phyloP scores from a whole-genome alignment of 2,888 invertebrate species.

The Dusona sp. region DNA sequence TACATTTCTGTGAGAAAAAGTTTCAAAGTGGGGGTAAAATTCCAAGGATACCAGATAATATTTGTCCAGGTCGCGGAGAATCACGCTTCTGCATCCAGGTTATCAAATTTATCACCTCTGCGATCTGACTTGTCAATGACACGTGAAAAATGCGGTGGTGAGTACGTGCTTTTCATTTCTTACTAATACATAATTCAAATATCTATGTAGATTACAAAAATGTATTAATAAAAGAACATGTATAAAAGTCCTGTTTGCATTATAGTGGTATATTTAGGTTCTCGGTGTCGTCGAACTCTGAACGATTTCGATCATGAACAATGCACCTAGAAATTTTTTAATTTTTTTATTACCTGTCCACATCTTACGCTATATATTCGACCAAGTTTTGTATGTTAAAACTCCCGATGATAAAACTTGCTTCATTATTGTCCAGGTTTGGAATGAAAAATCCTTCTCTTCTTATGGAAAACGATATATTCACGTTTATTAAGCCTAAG shows the following conservation, averaged over 20 bases:
- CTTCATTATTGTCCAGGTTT: no score
- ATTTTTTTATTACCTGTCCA: neutral
- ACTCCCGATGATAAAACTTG: neutral
- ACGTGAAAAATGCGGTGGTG: conserved; percentile 79
- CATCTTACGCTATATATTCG: neutral
- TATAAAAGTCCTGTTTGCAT: conserved; percentile 2
- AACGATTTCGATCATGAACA: conserved; percentile 29
- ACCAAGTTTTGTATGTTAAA: neutral
- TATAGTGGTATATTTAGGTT: conserved; percentile 34
- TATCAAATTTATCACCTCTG: conserved; percentile 77
- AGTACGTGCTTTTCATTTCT: conserved; percentile 29
- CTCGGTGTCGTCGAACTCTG: conserved; percentile 50
- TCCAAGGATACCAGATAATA: conserved; percentile 66
- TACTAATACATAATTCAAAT: no score
- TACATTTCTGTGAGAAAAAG: conserved; percentile 3
- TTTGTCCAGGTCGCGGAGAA: conserved; percentile 75
- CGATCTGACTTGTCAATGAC: conserved; percentile 78
- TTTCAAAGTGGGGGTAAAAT: conserved; percentile 43
- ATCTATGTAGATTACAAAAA: neutral
- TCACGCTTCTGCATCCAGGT: conserved; percentile 73
- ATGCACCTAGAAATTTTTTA: neutral
- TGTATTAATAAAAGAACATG: neutral
- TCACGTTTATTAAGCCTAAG: no score
- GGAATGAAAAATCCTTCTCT: neutral
- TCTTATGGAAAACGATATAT: no score